phyloP scores from a whole-genome alignment of 2,113 vertebrate genomes.

The Scalopus aquaticus region DNA sequence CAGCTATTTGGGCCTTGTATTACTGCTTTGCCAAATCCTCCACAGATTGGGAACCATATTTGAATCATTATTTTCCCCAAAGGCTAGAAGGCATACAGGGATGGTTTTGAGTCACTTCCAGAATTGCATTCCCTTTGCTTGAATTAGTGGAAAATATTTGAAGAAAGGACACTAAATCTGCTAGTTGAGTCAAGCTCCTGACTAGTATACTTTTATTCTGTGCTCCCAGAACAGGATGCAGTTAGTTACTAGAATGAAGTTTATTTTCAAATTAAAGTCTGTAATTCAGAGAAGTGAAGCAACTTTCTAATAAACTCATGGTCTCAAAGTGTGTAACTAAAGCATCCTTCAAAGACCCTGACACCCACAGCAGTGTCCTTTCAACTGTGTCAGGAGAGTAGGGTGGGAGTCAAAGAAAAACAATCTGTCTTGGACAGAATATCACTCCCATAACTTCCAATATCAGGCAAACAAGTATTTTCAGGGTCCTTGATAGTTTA shows the following conservation, averaged over 20 bases:
- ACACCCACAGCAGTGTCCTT: neutral
- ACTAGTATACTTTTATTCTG: neutral
- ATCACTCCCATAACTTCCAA: neutral
- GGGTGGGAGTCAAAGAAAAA: neutral
- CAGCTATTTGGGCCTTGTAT: neutral
- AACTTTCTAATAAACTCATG: neutral
- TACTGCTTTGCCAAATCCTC: neutral
- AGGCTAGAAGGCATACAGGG: neutral
- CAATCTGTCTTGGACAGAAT: neutral
- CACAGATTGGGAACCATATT: neutral
- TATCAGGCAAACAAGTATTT: conserved; percentile 28
- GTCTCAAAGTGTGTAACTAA: neutral
- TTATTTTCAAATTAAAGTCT: neutral
- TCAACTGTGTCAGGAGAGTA: neutral
- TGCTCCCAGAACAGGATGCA: neutral
- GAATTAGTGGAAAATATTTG: neutral
- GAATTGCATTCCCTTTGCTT: neutral
- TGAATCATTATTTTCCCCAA: neutral
- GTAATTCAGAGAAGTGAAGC: neutral
- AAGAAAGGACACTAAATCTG: neutral
- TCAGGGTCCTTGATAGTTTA: conserved; percentile 41
- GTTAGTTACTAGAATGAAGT: neutral
- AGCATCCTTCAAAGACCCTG: neutral
- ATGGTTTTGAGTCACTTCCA: neutral
- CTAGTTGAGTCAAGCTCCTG: neutral